Base-by-base conservation (phyloP, 2,113 vertebrate genomes). In the Corydoras sp. region DNA sequence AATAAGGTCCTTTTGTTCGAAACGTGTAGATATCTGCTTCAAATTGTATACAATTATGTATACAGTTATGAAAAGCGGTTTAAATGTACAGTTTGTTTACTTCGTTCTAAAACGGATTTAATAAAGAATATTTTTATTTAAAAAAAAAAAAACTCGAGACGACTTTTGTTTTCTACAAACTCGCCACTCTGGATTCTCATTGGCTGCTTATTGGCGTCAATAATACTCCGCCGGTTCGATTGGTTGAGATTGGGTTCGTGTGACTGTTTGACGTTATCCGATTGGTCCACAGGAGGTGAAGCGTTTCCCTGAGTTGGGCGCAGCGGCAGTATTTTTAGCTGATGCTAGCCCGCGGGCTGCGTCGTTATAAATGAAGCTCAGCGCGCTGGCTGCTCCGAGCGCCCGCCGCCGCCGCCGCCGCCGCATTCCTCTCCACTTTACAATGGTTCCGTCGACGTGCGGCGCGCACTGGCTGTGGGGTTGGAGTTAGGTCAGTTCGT, bases 321-420 rank as follows among this genome's bases (percentile, higher is more conserved):
- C 55, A 51, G 50, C 32, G 58, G 32, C 67, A 59, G 32, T 76
- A 74, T 77, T 79, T 79, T 79, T 74, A 76, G 59, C 76, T 24
- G 14, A 74, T 58, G 78, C 78, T 75, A 69, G 54, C 54, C 62
- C 75, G 69, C 78, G 60, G 53, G 65, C 62, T 68, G 11, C 72
- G 73, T 64, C 58, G 76, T 61, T 58, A 68, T 24, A 61, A 60
- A 64, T 73, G 29, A 66, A 13, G 8, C 60, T 3, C 15, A 60
- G 11, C 11, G 29, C 24, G 15, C 24, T 61, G 14, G 10, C 14
- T 70, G 54, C 50, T 62, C 68, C 72, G 43, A 69, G 9, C 2
- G 24, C 10, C 30, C 43, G 65, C 58, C 43, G 4, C 32, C 10
- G 18, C 30, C 14, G 5, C 30, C 43, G 65, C 58, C 43, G 4